Percentiles rank a stretch among this genome's conserved stretches.
phyloP scores from a whole-genome alignment of 2,797 vertebrate genomes.

The Poecilia velifera region DNA sequence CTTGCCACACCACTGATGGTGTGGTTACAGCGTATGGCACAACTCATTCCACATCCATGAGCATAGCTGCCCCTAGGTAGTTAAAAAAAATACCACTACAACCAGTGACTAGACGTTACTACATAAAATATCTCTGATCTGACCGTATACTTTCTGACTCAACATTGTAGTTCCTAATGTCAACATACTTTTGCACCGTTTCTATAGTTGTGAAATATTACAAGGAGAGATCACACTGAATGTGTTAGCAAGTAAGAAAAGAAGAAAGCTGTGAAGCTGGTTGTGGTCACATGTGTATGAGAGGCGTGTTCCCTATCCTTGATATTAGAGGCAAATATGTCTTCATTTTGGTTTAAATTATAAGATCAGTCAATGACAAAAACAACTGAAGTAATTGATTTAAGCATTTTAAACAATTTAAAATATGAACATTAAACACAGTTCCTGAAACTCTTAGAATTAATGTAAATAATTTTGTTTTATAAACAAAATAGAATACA shows the following conservation, averaged over 20 bases:
- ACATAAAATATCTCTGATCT: background rate
- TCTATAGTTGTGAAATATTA: background rate
- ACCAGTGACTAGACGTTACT: background rate
- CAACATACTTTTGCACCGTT: background rate
- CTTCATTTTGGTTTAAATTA: background rate
- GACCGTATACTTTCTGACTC: background rate
- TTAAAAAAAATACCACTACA: background rate
- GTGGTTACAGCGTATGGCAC: background rate
- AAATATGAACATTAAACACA: background rate
- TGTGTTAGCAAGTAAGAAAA: slow-evolving; percentile 6
- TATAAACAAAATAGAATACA: background rate
- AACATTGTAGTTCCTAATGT: background rate
- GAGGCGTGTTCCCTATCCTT: background rate
- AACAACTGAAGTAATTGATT: background rate
- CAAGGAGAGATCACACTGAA: slow-evolving; percentile 7
- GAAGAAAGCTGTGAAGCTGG: background rate
- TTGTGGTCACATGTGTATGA: background rate
- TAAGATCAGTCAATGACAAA: background rate
- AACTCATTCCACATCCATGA: background rate
- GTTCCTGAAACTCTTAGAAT: background rate
- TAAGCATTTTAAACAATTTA: background rate
- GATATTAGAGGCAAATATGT: background rate
- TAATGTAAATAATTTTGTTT: background rate
- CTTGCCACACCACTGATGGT: background rate
- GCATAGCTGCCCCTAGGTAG: background rate